Evolutionary conservation across 53 echinoderm and acorn worm genomes (phyloP).

Genomic region (Holothuria scabra): DNA sequence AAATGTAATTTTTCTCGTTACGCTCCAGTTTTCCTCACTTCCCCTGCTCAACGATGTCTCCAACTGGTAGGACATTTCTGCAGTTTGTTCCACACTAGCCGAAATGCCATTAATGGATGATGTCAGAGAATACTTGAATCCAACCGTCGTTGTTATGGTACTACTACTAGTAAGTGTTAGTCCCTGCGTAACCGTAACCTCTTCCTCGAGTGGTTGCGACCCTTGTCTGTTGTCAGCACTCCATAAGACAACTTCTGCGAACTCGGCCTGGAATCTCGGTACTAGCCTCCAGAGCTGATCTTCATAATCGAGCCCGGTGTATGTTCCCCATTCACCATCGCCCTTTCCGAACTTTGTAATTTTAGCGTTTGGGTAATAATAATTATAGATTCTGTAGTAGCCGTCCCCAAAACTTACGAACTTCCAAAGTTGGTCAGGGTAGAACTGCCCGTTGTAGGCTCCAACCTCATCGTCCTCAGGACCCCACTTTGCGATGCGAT

Average conservation of each 20-base stretch:
- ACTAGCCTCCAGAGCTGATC: conserved; percentile 15
- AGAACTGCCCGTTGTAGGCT: neutral
- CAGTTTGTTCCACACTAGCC: no score
- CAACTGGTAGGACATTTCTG: no score
- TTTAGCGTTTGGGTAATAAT: neutral
- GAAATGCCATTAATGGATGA: no score
- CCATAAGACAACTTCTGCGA: neutral
- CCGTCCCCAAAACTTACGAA: neutral
- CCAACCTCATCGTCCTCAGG: neutral
- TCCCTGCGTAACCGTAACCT: no score
- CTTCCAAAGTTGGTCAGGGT: neutral
- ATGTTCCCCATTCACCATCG: neutral
- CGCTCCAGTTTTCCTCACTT: no score
- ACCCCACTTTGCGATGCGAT: neutral
- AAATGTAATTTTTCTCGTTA: no score
- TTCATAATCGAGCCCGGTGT: neutral
- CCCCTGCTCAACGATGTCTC: no score
- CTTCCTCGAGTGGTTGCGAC: neutral
- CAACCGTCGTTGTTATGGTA: no score
- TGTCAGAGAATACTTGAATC: no score
- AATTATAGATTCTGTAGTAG: neutral
- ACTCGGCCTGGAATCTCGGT: neutral
- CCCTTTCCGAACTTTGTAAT: neutral
- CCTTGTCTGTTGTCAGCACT: neutral
- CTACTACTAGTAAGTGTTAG: no score